Conservation (phyloP, 2,888 invertebrate species). For the Trichogramma evanescens region DNA sequence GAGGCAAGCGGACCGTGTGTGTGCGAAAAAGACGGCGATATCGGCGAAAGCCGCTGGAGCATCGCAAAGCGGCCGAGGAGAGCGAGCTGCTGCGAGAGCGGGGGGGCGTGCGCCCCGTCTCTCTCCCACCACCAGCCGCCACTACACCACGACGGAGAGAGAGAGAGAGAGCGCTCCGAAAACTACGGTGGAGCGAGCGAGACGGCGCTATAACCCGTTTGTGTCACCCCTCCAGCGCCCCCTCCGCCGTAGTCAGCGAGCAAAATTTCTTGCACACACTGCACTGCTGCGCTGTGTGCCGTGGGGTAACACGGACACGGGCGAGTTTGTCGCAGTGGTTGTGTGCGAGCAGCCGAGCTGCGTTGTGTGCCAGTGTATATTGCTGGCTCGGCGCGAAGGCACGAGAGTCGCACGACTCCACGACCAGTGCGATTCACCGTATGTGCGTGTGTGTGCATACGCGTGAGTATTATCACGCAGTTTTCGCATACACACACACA, state of each 20-base stretch:
- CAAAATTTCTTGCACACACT: background rate
- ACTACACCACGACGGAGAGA: background rate
- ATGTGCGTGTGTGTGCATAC: slow-evolving; percentile 42
- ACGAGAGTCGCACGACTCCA: too few species aligned
- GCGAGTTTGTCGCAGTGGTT: too few species aligned
- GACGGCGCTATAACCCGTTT: background rate
- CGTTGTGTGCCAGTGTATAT: too few species aligned
- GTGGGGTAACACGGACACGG: background rate
- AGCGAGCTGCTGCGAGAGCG: background rate
- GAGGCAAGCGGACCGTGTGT: background rate
- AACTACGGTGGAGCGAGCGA: background rate
- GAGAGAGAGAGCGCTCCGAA: background rate
- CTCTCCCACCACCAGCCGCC: background rate
- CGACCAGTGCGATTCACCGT: background rate
- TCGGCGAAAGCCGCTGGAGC: background rate
- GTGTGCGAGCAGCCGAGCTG: too few species aligned
- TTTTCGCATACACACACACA: too few species aligned
- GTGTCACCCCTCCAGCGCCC: background rate
- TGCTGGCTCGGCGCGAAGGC: too few species aligned
- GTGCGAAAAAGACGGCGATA: background rate
- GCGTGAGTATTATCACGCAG: slow-evolving; percentile 31
- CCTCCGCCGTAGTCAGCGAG: background rate
- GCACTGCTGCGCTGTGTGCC: background rate
- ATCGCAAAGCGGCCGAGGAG: background rate
- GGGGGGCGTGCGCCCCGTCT: background rate